Percentiles rank a stretch among this genome's conserved stretches.
Evolutionary conservation across 2,888 invertebrate genomes (phyloP).

Genomic region (Eledona agricola): DNA sequence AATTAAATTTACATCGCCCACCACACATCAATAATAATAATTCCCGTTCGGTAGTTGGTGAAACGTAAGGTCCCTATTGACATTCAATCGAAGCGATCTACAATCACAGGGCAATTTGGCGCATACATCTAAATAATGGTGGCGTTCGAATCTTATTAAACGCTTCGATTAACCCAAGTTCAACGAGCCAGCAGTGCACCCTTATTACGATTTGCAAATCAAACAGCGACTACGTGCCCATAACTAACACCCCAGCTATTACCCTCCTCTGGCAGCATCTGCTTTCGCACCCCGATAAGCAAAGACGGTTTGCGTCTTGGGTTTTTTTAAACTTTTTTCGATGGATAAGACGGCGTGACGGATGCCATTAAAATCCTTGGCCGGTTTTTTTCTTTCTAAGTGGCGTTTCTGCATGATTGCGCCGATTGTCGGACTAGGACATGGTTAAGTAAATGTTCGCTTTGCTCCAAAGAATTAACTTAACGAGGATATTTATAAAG

Average conservation of each 20-base stretch:
- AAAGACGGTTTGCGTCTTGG: slow-evolving; percentile 10
- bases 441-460: slow-evolving; percentile 46
- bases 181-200: slow-evolving; percentile 16
- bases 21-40: slow-evolving; percentile 5
- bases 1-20: slow-evolving; percentile 4
- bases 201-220: slow-evolving; percentile 37
- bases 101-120: slow-evolving; percentile 48
- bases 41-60: slow-evolving; percentile 40
- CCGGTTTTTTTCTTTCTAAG: slow-evolving; percentile 20
- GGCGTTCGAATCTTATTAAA: slow-evolving; percentile 37
- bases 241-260: slow-evolving; percentile 33
- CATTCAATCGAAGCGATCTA: slow-evolving; percentile 46
- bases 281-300: slow-evolving; percentile 19
- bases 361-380: slow-evolving; percentile 24
- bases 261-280: slow-evolving; percentile 31
- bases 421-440: slow-evolving; percentile 39
- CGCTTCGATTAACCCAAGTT: slow-evolving; percentile 31
- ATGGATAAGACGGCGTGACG: slow-evolving; percentile 14
- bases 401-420: slow-evolving; percentile 30
- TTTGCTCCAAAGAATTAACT: slow-evolving; percentile 57
- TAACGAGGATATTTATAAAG: slow-evolving; percentile 60
- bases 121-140: slow-evolving; percentile 47
- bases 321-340: slow-evolving; percentile 16
- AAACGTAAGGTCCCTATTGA: slow-evolving; percentile 43
- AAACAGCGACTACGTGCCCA: slow-evolving; percentile 28